A percentile compares a stretch with the other conserved stretches of the same genome.
phyloP scores from a whole-genome alignment of 2,113 vertebrate genomes.

The Aspidoscelis tigris region DNA sequence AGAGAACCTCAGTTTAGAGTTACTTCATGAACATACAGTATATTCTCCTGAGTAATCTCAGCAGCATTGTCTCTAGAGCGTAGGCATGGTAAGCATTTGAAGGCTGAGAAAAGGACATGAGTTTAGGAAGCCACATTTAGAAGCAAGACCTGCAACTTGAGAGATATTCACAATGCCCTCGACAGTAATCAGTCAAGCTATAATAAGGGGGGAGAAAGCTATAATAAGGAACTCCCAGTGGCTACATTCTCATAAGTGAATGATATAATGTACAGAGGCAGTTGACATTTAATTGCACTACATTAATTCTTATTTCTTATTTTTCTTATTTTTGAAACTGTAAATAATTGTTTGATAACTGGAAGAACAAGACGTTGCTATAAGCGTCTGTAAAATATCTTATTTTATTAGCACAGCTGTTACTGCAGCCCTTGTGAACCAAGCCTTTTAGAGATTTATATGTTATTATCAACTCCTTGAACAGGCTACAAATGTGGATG shows the following conservation, averaged over 20 bases:
- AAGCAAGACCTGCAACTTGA: not conserved
- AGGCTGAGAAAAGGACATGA: not conserved
- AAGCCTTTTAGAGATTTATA: no score
- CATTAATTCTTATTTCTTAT: no score
- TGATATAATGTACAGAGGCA: not conserved
- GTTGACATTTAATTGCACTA: not conserved
- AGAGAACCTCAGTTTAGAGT: not conserved
- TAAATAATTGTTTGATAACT: not conserved
- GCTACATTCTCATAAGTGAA: not conserved
- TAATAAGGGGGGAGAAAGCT: not conserved
- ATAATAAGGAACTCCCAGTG: not conserved
- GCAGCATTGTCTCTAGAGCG: not conserved
- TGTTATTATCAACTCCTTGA: no score
- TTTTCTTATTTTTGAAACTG: not conserved
- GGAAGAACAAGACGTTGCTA: not conserved
- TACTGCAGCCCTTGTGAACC: not conserved
- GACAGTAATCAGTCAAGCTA: not conserved
- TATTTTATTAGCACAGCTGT: not conserved
- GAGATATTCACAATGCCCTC: not conserved
- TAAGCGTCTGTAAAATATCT: not conserved
- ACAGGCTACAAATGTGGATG: no score
- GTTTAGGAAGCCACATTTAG: not conserved
- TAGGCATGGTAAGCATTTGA: not conserved
- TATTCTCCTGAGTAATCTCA: not conserved
- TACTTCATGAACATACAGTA: not conserved